Evolutionary conservation across 2,113 vertebrate species (phyloP), one percentile per base, ranked within the genome.

Genomic region (Gobiocypris rarus): DNA sequence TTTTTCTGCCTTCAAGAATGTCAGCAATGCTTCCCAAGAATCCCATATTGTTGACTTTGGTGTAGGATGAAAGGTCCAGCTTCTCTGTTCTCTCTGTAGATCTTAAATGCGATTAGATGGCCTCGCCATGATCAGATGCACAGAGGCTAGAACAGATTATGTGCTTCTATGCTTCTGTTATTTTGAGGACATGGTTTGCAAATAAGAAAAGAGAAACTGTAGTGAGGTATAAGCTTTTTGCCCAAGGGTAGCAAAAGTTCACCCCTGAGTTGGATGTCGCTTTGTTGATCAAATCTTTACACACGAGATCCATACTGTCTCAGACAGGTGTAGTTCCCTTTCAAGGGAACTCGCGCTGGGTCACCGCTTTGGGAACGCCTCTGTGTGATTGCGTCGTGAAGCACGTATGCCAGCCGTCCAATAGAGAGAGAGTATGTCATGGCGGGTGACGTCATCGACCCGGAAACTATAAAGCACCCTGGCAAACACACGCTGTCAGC

Each of bases 11-110:
- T 92, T 92, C 88, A 94, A 94, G 92, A 95, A 94, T 94, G 91
- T 93, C 89, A 91, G 93, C 92, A 94, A 94, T 95, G 91, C 89
- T 90, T 92, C 89, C 82, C 87, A 89, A 91, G 92, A 94, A 93
- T 93, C 90, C 90, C 76, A 78, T 81, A 89, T 92, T 94, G 93
- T 94, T 95, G 93, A 92, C 92, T 94, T 95, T 94, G 93, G 92
- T 93, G 91, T 88, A 88, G 90, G 93, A 94, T 94, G 89, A 94
- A 95, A 95, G 92, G 89, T 91, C 83, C 77, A 83, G 88, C 87
- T 89, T 82, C 86, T 90, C 90, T 92, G 89, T 91, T 93, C 91
- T 93, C 89, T 73, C 63, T 81, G 87, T 90, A 93, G 92, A 94
- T 93, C 93, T 87, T 89, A 91, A 90, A 92, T 89, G 91, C 88